Conservation (phyloP, 1,140 invertebrate genomes). For the Tachypleus tridentatus region DNA sequence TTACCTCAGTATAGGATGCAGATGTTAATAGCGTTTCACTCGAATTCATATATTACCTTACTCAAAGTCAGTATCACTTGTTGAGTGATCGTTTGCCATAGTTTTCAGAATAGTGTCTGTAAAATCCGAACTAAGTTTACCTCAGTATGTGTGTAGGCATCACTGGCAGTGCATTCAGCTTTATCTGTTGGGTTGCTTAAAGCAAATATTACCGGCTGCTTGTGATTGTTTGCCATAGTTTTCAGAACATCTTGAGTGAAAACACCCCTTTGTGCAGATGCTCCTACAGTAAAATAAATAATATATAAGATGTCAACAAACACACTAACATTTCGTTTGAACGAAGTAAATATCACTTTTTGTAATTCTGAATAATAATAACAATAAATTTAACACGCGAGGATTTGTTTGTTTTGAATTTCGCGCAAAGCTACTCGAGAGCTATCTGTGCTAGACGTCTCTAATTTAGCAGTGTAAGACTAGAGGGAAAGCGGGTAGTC, state of each 20-base stretch:
- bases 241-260: slow-evolving; percentile 75
- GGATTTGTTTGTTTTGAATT: slow-evolving; percentile 22
- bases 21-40: too few relatives aligned
- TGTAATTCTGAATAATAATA: slow-evolving; percentile 1
- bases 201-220: slow-evolving; percentile 84
- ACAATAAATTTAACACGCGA: slow-evolving; percentile 6
- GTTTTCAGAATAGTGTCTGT: too few relatives aligned
- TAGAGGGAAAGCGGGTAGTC: too few relatives aligned
- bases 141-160: slow-evolving; percentile 73
- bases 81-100: too few relatives aligned
- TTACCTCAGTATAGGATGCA: too few relatives aligned
- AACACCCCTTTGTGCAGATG: slow-evolving; percentile 70
- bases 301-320: slow-evolving; percentile 2
- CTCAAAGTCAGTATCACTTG: too few relatives aligned
- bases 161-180: slow-evolving; percentile 91
- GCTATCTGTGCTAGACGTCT: too few relatives aligned
- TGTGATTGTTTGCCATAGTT: slow-evolving; percentile 72
- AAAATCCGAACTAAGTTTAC: neutral
- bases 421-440: too few relatives aligned
- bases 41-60: too few relatives aligned
- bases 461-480: too few relatives aligned
- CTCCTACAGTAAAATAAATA: slow-evolving; percentile 44
- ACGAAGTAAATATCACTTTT: neutral
- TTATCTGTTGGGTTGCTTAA: slow-evolving; percentile 91
- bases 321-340: slow-evolving; percentile 14